Evolutionary conservation across 2,888 invertebrate genomes (phyloP), one percentile per base, ranked within the genome.

Genomic region (Platycheirus rosarum): DNA sequence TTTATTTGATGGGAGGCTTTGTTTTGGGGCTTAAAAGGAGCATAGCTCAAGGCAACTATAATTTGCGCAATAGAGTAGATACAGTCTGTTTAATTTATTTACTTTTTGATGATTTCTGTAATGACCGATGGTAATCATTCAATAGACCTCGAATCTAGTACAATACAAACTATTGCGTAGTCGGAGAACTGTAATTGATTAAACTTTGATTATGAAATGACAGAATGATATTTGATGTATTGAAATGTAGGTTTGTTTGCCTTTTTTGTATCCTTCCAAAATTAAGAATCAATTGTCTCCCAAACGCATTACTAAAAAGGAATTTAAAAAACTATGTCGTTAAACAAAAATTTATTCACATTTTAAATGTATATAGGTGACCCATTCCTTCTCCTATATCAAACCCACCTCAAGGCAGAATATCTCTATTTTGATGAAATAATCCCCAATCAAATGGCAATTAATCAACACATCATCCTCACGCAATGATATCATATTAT

Each of bases 371-470:
- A 23, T 7, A 23, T 14, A n/a, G 11, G 35, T 26, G 35, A 23
- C 6, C 6, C 35, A n/a, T 53, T 35, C 8, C 35, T n/a, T 11
- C 2, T 32, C 23, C 23, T 14, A 26, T 1, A 13, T 26, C 14
- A 26, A 40, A 57, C 9, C 3, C 7, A 60, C 29, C 44, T 60
- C 18, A 18, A 29, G 40, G 29, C 57, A 26, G 5, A 40, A 5
- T 40, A 11, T 23, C 0, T 26, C 0, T 44, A 16, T 62, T 18
- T 35, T 40, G 2, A 4, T 1, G 3, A 26, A 62, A 76, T 49
- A 46, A 48, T 76, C 55, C 35, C 42, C 66, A 78, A 78, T 78
- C 71, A 71, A 78, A 71, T 51, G 51, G 60, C 71, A 65, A 78
- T 78, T 78, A 66, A 78, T 78, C 71, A 71, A 66, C 71, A 71